Percentiles rank a stretch among this genome's conserved stretches.
These are phyloP conservation scores for Clitarchus hookeri DNA, from an alignment of 2,888 invertebrate species.

Conservation along the genomic window DNA sequence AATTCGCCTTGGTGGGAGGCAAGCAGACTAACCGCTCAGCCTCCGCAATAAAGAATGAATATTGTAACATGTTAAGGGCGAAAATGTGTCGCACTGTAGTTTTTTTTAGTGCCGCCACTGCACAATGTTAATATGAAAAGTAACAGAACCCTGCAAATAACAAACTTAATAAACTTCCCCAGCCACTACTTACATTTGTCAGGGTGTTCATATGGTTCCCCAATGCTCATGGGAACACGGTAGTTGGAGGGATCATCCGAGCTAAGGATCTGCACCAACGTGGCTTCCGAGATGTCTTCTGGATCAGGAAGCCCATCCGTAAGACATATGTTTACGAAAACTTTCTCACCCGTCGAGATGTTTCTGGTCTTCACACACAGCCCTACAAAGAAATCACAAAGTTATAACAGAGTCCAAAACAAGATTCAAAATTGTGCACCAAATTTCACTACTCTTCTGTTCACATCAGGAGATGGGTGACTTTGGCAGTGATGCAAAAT, in stretches of 20 bases:
- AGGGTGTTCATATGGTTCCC: constrained; percentile 73
- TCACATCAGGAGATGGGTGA: too few relatives aligned
- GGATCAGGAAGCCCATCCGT: constrained; percentile 77
- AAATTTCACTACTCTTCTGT: too few relatives aligned
- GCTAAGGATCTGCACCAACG: constrained; percentile 69
- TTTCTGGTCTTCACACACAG: constrained; percentile 75
- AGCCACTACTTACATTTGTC: constrained; percentile 66
- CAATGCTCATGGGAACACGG: constrained; percentile 89
- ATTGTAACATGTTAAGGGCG: too few relatives aligned
- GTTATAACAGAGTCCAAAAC: too few relatives aligned
- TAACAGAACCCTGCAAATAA: neutral
- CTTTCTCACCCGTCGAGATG: constrained; percentile 62
- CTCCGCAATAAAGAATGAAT: too few relatives aligned
- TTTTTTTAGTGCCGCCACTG: too few relatives aligned
- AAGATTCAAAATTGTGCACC: too few relatives aligned
- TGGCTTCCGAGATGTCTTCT: constrained; percentile 68
- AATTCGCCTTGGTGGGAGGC: too few relatives aligned
- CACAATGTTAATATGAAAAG: too few relatives aligned
- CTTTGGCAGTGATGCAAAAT: too few relatives aligned
- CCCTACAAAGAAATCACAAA: constrained; percentile 57
- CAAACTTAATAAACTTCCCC: neutral
- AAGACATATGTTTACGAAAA: constrained; percentile 86
- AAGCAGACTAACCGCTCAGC: too few relatives aligned
- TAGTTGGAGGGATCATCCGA: constrained; percentile 72
- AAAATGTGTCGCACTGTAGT: too few relatives aligned